Base-by-base conservation (phyloP, 2,113 vertebrate genomes). In the Cottus gobio region DNA sequence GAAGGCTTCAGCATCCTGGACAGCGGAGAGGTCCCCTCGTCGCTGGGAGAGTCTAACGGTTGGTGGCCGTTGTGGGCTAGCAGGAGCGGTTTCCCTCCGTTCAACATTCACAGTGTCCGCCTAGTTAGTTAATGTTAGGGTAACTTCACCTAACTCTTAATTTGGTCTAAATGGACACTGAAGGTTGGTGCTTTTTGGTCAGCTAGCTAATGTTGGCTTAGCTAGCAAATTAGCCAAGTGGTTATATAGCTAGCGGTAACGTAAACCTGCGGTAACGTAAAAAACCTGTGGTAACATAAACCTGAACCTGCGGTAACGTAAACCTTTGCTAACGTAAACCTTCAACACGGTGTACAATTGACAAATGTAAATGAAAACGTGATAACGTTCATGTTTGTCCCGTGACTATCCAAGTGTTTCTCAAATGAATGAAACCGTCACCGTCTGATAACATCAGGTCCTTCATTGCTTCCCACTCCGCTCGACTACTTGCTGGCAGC, bases 1-100 rank as follows among this genome's bases (percentile, higher is more conserved):
- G 96, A 96, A 87, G 97, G 96, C 73, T 97, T 96, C 95, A 95
- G 93, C 92, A 98, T 98, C 94, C 94, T 98, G 85, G 97, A 98
- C 94, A 90, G 94, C 67, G 96, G 97, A 91, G 96, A 96, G 8
- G 91, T 97, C 11, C 97, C 97, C 1, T 86, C 93, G 22, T 95
- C 93, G 36, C 84, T 98, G 5, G 62, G 71, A 74, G 93, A 94
- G 66, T 70, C 68, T 2, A 86, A 63, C 85, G 95, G 95, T 95
- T n/a, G 44, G 93, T 85, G 3, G 16, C 50, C 16, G 31, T 20
- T 26, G 12, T 22, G 28, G 18, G 54, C n/a, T 11, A 37, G 16
- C 26, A 28, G 30, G 26, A 11, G n/a, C 9, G 36, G 12, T 39
- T 54, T 18, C 1, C n/a, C 30, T 60, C 16, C 0, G 5, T 24